Percentiles rank a stretch among this genome's conserved stretches.
Conservation (phyloP, 2,888 invertebrate genomes). For the Oxystoma pomonae region DNA sequence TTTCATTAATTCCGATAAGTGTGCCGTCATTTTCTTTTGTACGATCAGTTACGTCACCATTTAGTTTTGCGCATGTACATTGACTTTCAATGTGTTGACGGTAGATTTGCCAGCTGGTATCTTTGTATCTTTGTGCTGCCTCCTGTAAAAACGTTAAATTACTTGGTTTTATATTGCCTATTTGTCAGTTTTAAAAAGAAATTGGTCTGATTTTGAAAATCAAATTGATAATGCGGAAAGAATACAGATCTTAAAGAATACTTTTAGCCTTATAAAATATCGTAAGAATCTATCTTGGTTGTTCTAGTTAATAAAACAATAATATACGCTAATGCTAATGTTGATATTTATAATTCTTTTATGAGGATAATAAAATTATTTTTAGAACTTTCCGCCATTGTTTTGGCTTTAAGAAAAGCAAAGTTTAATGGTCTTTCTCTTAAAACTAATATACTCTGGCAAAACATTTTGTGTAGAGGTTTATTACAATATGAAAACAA, state of each 20-base stretch:
- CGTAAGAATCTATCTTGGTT: not conserved
- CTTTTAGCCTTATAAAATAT: not conserved
- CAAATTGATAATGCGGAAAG: not conserved
- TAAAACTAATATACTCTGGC: not conserved
- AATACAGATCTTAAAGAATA: not conserved
- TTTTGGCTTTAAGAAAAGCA: not conserved
- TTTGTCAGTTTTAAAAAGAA: not conserved
- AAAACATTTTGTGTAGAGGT: too few species aligned
- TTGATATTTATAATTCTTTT: not conserved
- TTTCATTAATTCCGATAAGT: conserved; percentile 7
- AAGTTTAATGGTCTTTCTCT: not conserved
- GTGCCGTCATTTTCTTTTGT: conserved; percentile 15
- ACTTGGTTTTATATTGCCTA: not conserved
- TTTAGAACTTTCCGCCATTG: not conserved
- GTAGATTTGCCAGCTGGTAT: conserved; percentile 72
- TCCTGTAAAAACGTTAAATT: conserved; percentile 48
- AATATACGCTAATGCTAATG: not conserved
- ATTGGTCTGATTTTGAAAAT: too few species aligned
- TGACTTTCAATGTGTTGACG: conserved; percentile 52
- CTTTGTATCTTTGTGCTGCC: conserved; percentile 64
- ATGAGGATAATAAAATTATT: not conserved
- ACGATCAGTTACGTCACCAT: conserved; percentile 1
- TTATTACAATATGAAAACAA: too few species aligned
- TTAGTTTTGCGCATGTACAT: conserved; percentile 4
- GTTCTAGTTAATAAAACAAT: not conserved